These are phyloP conservation scores for Ephialtes manifestator DNA, from an alignment of 2,888 invertebrate species.

Conservation along the genomic window DNA sequence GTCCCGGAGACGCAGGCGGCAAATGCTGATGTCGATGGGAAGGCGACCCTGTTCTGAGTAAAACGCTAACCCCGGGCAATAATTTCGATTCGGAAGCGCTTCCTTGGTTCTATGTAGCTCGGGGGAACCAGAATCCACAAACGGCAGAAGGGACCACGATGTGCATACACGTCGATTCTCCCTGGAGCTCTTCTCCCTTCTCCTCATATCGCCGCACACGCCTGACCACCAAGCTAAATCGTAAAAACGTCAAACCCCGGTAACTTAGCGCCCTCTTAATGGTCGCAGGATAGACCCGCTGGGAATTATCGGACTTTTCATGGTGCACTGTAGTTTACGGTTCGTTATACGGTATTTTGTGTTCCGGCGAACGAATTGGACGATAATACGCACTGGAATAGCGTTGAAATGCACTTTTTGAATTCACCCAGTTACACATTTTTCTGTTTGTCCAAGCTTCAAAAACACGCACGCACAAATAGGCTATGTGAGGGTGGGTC, in stretches of 20 bases:
- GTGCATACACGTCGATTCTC: constrained; percentile 61
- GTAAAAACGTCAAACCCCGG: constrained; percentile 77
- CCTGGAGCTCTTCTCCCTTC: constrained; percentile 31
- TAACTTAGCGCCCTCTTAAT: constrained; percentile 75
- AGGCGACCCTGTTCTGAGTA: constrained; percentile 70
- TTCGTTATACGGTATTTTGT: constrained; percentile 43
- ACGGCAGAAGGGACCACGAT: constrained; percentile 56
- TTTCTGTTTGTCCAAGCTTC: constrained; percentile 30
- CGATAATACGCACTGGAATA: constrained; percentile 20
- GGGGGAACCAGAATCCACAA: constrained; percentile 65
- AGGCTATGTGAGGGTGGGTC: constrained; percentile 38
- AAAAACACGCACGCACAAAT: constrained; percentile 33
- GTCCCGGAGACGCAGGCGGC: constrained; percentile 27
- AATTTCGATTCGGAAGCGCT: constrained; percentile 74
- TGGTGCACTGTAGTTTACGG: constrained; percentile 47
- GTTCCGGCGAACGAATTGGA: constrained; percentile 11
- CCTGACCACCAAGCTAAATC: constrained; percentile 72
- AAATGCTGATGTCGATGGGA: constrained; percentile 37
- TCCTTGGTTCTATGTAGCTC: constrained; percentile 62
- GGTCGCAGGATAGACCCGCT: constrained; percentile 67
- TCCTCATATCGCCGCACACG: constrained; percentile 32
- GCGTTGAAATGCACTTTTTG: constrained; percentile 30
- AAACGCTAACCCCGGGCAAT: constrained; percentile 72
- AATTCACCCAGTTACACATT: constrained; percentile 51
- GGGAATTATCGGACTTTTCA: constrained; percentile 71